Percentiles rank a stretch among this genome's conserved stretches.
Conservation (phyloP, 2,797 vertebrate genomes). For the Pipistrellus kuhlii region DNA sequence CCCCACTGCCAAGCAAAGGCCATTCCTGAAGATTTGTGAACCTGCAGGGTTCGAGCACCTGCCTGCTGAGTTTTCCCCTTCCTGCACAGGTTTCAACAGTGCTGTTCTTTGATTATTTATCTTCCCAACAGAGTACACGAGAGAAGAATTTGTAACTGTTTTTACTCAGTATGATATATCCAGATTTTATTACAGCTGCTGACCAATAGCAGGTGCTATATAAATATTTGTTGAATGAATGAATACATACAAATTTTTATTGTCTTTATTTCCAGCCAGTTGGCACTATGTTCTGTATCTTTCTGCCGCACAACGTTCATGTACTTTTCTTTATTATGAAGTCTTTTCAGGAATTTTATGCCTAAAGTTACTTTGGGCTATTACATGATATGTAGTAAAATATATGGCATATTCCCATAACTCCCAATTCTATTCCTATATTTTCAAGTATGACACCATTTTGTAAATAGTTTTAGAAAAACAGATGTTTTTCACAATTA, state of each 20-base stretch:
- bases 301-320: background rate
- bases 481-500: background rate
- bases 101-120: background rate
- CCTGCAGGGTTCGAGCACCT: background rate
- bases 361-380: background rate
- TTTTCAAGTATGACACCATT: background rate
- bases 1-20: background rate
- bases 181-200: background rate
- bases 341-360: background rate
- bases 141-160: background rate
- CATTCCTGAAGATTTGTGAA: background rate
- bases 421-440: background rate
- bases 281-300: background rate
- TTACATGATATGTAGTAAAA: background rate
- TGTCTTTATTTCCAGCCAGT: slow-evolving; percentile 7
- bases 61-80: background rate
- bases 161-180: background rate
- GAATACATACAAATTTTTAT: background rate
- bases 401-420: background rate
- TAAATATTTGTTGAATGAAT: background rate
- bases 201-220: background rate
- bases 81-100: background rate
- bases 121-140: background rate
- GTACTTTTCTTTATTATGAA: background rate
- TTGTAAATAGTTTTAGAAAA: background rate